Conservation (phyloP, 2,888 invertebrate species). For the Euplagia quadripunctaria region DNA sequence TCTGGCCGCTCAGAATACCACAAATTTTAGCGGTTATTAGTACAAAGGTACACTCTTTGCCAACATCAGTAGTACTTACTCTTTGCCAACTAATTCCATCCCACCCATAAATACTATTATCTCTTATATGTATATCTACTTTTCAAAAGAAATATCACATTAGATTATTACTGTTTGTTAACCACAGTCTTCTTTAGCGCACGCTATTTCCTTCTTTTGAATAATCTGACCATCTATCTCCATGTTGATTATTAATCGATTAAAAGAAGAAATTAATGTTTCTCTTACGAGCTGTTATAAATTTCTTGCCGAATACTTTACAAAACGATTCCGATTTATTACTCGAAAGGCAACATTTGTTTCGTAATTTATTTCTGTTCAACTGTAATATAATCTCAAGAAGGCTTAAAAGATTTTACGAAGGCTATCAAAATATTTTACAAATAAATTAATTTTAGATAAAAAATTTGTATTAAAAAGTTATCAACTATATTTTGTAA, state of each 20-base stretch:
- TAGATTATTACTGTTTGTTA: too few relatives aligned
- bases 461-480: not conserved
- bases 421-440: not conserved
- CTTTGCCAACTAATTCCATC: too few relatives aligned
- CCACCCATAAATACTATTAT: too few relatives aligned
- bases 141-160: too few relatives aligned
- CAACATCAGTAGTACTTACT: too few relatives aligned
- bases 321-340: conserved; percentile 26
- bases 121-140: too few relatives aligned
- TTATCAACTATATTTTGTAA: not conserved
- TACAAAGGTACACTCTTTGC: too few relatives aligned
- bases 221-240: not conserved
- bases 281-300: not conserved
- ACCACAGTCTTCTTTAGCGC: too few relatives aligned
- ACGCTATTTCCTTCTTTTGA: too few relatives aligned
- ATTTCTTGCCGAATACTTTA: conserved; percentile 14
- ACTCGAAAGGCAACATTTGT: conserved; percentile 21
- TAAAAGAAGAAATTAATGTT: not conserved
- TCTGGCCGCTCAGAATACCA: too few relatives aligned
- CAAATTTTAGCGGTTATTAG: too few relatives aligned
- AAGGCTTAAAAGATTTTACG: not conserved
- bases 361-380: conserved; percentile 11
- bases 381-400: not conserved
- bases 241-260: too few relatives aligned
- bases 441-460: not conserved